Evolutionary conservation across 2,888 invertebrate species (phyloP), one percentile per base, ranked within the genome.

Genomic region (Theristus sp.): DNA sequence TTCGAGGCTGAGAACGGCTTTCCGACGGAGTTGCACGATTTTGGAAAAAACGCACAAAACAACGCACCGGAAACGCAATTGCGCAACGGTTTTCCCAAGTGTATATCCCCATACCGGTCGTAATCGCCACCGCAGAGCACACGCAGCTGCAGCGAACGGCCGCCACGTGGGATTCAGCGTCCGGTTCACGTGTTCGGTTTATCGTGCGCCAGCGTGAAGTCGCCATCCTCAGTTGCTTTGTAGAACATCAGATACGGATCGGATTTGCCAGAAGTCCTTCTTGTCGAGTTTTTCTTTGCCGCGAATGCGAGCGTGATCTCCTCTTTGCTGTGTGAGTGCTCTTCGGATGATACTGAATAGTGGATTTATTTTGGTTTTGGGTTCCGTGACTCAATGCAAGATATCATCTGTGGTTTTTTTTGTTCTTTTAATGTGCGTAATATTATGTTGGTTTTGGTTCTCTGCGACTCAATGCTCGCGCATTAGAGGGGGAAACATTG

Each of bases 111-210:
- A 2, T 24, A 60, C 60, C 60, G 38, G 27, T 65, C 62, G 26
- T 61, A 61, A 59, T 71, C 70, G 10, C 78, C 79, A 65, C 77
- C 78, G 66, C 80, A 70, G 56, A 82, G 69, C 13, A 75, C 69
- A 52, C 78, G 69, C 0, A 78, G 71, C 28, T 76, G 71, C 24
- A 81, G 65, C 1, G 73, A 73, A 76, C 13, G 76, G 69, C 62
- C 73, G 72, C 81, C 81, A 82, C 6, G 74, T 75, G 20, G 82
- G 81, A 67, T 80, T 78, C 54, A 78, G 67, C 17, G 78, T 79
- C 62, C 76, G 77, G 67, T 76, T 78, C 57, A 78, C 72, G 20
- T 6, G 29, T 68, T 81, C 81, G 52, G 80, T 80, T n/a, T 68
- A n/a, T n/a, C 62, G 59, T 68, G 65, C 6, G 67, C 67, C 26